phyloP scores from a whole-genome alignment of 2,888 invertebrate species.

The Ophion slaviceki region DNA sequence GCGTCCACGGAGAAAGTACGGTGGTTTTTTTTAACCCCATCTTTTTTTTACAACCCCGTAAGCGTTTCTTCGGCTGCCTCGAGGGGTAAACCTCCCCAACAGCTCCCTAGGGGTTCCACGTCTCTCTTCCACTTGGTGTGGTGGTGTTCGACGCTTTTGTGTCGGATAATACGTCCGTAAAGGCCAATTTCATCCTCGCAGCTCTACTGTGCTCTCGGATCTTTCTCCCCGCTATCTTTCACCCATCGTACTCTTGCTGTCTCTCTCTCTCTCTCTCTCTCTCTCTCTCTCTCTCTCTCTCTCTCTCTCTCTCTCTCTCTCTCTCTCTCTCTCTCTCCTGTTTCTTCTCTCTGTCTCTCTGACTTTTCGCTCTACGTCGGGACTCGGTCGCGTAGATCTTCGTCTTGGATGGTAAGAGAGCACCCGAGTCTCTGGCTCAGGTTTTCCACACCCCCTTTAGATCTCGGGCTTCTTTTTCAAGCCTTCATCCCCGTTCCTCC shows the following conservation, averaged over 20 bases:
- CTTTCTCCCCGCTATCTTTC: constrained; percentile 72
- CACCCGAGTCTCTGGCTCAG: constrained; percentile 23
- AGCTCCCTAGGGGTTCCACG: constrained; percentile 38
- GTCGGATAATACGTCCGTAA: constrained; percentile 65
- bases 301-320: constrained; percentile 48
- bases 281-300: constrained; percentile 60
- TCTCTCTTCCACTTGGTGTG: constrained; percentile 34
- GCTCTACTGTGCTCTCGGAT: constrained; percentile 45
- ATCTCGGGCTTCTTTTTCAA: constrained; percentile 47
- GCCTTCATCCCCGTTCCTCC: constrained; percentile 1
- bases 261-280: constrained; percentile 60
- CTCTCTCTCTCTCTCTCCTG: constrained; percentile 39
- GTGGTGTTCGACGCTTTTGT: constrained; percentile 64
- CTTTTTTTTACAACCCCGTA: constrained; percentile 25
- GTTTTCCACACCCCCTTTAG: constrained; percentile 28
- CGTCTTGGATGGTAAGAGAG: constrained; percentile 29
- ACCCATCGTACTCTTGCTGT: constrained; percentile 30
- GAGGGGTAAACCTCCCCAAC: constrained; percentile 31
- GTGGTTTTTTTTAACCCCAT: constrained; percentile 17
- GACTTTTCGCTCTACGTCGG: constrained; percentile 37
- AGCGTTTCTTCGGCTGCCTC: constrained; percentile 30
- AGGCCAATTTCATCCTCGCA: constrained; percentile 64
- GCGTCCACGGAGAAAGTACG: constrained; percentile 41
- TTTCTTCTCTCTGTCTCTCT: constrained; percentile 39
- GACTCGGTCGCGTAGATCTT: constrained; percentile 36